Conservation (phyloP, 2,797 vertebrate species). For the Poecilia gillii region DNA sequence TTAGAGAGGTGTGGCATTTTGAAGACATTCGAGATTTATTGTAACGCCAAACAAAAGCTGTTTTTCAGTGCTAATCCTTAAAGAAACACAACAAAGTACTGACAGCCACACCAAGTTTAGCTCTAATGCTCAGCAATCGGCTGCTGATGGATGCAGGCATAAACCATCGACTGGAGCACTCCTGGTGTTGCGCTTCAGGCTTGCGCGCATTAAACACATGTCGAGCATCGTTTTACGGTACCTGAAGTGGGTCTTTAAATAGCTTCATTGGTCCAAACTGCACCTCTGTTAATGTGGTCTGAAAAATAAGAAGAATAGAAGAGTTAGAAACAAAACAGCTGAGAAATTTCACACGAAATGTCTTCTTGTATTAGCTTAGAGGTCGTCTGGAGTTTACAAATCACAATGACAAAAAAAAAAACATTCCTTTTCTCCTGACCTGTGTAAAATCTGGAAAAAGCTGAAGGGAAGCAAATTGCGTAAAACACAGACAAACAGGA, state of each 20-base stretch:
- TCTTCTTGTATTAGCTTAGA: not conserved
- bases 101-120: slow-evolving; percentile 37
- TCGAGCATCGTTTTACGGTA: slow-evolving; percentile 71
- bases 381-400: not conserved
- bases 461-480: not conserved
- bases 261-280: slow-evolving; percentile 99
- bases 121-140: slow-evolving; percentile 19
- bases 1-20: slow-evolving; percentile 28
- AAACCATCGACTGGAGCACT: slow-evolving; percentile 20
- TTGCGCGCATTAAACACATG: slow-evolving; percentile 11
- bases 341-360: not conserved
- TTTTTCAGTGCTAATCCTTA: slow-evolving; percentile 32
- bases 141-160: slow-evolving; percentile 17
- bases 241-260: slow-evolving; percentile 97
- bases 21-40: slow-evolving; percentile 52
- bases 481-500: not conserved
- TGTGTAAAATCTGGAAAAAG: not conserved
- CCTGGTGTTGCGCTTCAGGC: slow-evolving; percentile 2
- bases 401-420: not conserved
- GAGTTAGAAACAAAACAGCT: slow-evolving; percentile 33
- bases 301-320: slow-evolving; percentile 72
- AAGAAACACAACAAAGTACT: slow-evolving; percentile 38
- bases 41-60: slow-evolving; percentile 38
- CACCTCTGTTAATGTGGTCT: slow-evolving; percentile 91
- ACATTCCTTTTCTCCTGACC: not conserved